phyloP scores from a whole-genome alignment of 2,797 vertebrate genomes.

The Tachyglossus aculeatus region DNA sequence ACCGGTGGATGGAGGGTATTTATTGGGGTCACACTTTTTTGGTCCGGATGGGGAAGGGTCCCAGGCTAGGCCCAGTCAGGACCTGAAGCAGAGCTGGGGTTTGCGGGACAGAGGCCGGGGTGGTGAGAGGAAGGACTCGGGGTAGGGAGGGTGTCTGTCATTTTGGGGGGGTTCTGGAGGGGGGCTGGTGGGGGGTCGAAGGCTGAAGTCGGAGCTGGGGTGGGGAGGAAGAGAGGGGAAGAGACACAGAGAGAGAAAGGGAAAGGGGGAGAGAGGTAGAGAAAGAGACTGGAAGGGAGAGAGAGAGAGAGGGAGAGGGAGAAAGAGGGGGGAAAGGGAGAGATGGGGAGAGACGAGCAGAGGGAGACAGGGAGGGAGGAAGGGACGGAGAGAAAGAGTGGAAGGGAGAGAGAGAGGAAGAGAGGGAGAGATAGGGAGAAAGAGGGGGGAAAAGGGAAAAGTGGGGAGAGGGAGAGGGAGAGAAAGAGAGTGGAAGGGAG shows the following conservation, averaged over 20 bases:
- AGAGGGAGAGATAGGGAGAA: too few relatives aligned
- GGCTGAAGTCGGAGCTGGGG: not conserved
- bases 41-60: too few relatives aligned
- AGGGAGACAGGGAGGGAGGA: not conserved
- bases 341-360: accelerated
- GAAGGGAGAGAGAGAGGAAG: too few relatives aligned
- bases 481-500: too few relatives aligned
- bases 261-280: not conserved
- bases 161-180: not conserved
- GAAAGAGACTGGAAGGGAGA: not conserved
- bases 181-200: not conserved
- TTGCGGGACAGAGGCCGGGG: not conserved
- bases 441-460: not conserved
- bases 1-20: too few relatives aligned
- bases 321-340: not conserved
- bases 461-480: not conserved
- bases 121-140: not conserved
- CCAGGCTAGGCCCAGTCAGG: too few relatives aligned
- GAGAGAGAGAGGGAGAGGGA: not conserved
- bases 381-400: not conserved
- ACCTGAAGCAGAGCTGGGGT: too few relatives aligned
- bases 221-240: not conserved
- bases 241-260: not conserved
- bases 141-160: not conserved
- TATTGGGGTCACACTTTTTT: too few relatives aligned